Evolutionary conservation across 2,888 invertebrate genomes (phyloP).

Genomic region (Drymonia ruficornis): DNA sequence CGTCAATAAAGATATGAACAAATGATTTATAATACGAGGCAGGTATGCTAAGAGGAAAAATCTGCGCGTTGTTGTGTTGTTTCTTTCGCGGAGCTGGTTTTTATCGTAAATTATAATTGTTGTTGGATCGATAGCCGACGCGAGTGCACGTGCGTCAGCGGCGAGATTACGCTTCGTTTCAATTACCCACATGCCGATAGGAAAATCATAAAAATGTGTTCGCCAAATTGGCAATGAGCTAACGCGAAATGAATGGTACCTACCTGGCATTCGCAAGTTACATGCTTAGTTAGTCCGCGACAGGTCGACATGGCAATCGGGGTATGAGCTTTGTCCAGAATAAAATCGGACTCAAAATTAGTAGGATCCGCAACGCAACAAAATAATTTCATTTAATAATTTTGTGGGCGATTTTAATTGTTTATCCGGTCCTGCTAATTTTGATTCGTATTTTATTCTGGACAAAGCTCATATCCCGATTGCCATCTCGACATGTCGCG

Average conservation of each 20-base stretch:
- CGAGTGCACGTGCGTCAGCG: constrained; percentile 63
- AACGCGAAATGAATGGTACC: constrained; percentile 37
- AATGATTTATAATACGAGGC: constrained; percentile 5
- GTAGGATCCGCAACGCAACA: no score
- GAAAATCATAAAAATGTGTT: constrained; percentile 63
- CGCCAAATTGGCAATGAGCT: constrained; percentile 54
- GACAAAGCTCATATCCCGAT: no score
- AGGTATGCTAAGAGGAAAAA: constrained; percentile 30
- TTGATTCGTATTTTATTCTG: no score
- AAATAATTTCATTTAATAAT: no score
- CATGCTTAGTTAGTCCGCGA: no score
- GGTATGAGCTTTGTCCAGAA: no score
- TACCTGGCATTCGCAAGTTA: constrained; percentile 14
- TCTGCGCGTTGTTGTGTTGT: constrained; percentile 25
- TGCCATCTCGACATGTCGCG: no score
- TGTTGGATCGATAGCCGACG: constrained; percentile 50
- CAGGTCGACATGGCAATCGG: no score
- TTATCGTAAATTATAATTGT: constrained; percentile 55
- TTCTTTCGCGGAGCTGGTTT: constrained; percentile 43
- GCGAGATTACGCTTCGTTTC: constrained; percentile 56
- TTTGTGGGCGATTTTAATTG: no score
- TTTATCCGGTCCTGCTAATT: no score
- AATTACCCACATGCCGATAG: constrained; percentile 58
- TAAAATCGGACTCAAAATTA: no score
- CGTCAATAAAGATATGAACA: neutral